These are phyloP conservation scores for Rhabdornis inornatus DNA, from an alignment of 2,113 vertebrate species.

Conservation along the genomic window DNA sequence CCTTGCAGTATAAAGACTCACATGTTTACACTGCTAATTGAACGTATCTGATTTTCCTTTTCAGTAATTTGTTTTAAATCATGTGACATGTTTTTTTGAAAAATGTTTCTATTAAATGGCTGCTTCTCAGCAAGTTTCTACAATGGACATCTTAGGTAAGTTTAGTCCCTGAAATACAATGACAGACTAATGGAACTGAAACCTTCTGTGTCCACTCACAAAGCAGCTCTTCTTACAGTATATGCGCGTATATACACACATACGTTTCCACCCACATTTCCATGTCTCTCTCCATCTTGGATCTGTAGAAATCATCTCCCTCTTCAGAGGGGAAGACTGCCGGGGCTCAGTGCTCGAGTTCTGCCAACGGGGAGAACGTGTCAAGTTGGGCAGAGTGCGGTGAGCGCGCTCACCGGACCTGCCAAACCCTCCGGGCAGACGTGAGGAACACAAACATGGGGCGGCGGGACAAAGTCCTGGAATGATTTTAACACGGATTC, in stretches of 20 bases:
- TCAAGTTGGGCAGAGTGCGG: rapidly evolving
- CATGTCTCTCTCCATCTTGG: not conserved
- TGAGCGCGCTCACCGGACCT: rapidly evolving
- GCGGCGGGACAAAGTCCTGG: rapidly evolving
- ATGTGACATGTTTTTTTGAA: rapidly evolving
- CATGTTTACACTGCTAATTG: not conserved
- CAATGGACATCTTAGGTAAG: not conserved
- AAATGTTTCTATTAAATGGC: not conserved
- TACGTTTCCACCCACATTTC: not conserved
- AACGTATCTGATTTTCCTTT: not conserved
- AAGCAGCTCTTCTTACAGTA: not conserved
- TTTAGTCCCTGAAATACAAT: not conserved
- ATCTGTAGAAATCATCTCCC: not conserved
- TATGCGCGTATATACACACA: rapidly evolving
- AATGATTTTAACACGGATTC: rapidly evolving
- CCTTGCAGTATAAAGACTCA: not conserved
- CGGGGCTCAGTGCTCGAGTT: rapidly evolving
- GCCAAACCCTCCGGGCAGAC: rapidly evolving
- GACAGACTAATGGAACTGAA: not conserved
- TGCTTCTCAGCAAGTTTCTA: not conserved
- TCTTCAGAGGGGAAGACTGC: rapidly evolving
- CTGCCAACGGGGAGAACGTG: rapidly evolving
- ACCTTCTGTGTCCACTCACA: not conserved
- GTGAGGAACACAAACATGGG: rapidly evolving
- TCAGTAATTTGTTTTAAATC: not conserved